Evolutionary conservation across 2,888 invertebrate species (phyloP).

Genomic region (Perizoma flavofasciatum): DNA sequence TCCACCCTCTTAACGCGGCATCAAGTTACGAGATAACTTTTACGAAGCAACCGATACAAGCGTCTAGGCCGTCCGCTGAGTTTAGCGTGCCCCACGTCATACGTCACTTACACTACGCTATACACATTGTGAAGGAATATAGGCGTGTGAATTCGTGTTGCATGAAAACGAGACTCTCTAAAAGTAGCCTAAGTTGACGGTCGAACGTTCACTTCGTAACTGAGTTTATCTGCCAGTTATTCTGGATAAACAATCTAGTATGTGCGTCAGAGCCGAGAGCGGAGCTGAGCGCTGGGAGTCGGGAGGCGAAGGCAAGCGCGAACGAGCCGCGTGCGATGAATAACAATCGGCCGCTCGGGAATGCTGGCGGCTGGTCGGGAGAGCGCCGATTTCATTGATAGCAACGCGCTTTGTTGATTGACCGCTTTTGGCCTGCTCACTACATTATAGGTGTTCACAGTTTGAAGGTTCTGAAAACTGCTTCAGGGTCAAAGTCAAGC

Average conservation of each 20-base stretch:
- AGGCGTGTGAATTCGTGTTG: too few relatives aligned
- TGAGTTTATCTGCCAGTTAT: conserved; percentile 11
- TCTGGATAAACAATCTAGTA: conserved; percentile 17
- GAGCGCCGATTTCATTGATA: conserved; percentile 14
- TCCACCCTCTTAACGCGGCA: not conserved
- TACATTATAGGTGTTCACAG: not conserved
- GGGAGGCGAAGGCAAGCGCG: conserved; percentile 1
- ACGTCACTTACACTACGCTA: too few relatives aligned
- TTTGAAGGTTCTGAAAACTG: not conserved
- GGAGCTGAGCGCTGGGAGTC: not conserved
- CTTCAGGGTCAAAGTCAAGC: too few relatives aligned
- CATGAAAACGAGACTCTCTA: too few relatives aligned
- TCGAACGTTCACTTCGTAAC: not conserved
- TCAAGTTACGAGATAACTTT: too few relatives aligned
- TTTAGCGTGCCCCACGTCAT: too few relatives aligned
- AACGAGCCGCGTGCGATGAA: conserved; percentile 21
- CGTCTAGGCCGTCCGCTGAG: too few relatives aligned
- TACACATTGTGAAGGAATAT: too few relatives aligned
- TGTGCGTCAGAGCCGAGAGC: conserved; percentile 3
- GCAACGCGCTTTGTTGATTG: conserved; percentile 15
- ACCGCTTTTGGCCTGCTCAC: conserved; percentile 8
- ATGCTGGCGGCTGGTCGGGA: not conserved
- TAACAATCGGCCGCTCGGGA: conserved; percentile 3
- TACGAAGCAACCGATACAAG: too few relatives aligned
- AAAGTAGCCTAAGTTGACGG: too few relatives aligned